Evolutionary conservation across 1,140 invertebrate genomes (phyloP).

Genomic region (Ceratina calcarata): DNA sequence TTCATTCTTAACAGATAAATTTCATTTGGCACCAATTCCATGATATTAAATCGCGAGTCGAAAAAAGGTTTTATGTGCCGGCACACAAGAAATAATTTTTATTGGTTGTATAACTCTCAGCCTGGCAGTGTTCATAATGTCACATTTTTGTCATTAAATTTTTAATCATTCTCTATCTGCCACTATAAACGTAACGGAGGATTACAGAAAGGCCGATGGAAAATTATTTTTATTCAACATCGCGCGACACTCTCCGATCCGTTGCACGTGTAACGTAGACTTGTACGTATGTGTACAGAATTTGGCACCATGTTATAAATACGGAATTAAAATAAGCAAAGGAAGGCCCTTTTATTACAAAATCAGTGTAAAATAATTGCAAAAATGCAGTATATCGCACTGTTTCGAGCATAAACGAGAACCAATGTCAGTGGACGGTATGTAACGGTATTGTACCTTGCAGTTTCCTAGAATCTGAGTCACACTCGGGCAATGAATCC

Average conservation of each 20-base stretch:
- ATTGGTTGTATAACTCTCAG: background rate
- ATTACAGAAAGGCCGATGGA: background rate
- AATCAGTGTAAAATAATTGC: background rate
- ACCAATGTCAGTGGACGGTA: conserved; percentile 43
- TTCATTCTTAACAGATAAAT: conserved; percentile 16
- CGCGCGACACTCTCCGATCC: background rate
- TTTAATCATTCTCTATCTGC: background rate
- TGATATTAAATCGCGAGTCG: background rate
- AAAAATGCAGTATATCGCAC: background rate
- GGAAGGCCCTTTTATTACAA: background rate
- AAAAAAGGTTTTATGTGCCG: conserved; percentile 1
- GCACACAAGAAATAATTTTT: background rate
- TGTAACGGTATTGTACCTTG: conserved; percentile 23
- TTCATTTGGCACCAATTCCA: conserved; percentile 37
- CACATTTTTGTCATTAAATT: background rate
- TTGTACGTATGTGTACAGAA: conserved; percentile 20
- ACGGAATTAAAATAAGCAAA: background rate
- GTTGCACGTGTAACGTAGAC: conserved; percentile 29
- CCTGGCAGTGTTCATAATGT: conserved; percentile 39
- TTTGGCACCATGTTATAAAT: conserved; percentile 45
- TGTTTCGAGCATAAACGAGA: conserved; percentile 16
- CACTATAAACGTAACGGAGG: background rate
- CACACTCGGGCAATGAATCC: conserved; percentile 23
- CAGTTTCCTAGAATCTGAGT: conserved; percentile 20
- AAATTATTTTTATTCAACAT: conserved; percentile 19